A percentile compares a stretch with the other conserved stretches of the same genome.
These are phyloP conservation scores for Tenthredo amoena DNA, from an alignment of 2,888 invertebrate genomes.

Conservation along the genomic window DNA sequence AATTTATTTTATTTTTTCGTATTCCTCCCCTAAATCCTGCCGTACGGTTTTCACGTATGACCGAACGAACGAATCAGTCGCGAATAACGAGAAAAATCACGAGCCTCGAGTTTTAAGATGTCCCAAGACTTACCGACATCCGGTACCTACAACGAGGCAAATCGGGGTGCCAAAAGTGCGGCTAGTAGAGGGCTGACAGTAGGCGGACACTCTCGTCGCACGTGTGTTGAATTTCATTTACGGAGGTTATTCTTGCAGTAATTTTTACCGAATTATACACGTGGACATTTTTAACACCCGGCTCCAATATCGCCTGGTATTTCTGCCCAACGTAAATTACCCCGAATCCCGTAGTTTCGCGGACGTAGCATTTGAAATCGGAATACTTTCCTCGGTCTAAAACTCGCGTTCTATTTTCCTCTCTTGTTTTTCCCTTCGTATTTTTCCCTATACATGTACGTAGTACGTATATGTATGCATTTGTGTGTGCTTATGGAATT, in stretches of 20 bases:
- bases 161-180: constrained; percentile 1
- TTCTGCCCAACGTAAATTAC: constrained; percentile 25
- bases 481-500: constrained; percentile 21
- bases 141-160: neutral
- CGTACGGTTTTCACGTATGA: constrained; percentile 1
- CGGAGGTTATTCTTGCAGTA: constrained; percentile 23
- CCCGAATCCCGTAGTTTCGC: neutral
- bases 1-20: neutral
- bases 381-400: constrained; percentile 26
- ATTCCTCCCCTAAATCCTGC: neutral
- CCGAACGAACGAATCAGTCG: constrained; percentile 19
- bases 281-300: constrained; percentile 45
- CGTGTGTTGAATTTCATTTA: constrained; percentile 45
- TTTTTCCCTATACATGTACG: neutral
- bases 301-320: constrained; percentile 29
- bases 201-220: neutral
- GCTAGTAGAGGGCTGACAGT: constrained; percentile 8
- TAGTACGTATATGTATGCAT: neutral
- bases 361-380: constrained; percentile 27
- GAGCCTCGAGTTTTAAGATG: constrained; percentile 30
- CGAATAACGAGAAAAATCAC: constrained; percentile 16
- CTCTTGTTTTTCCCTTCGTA: neutral
- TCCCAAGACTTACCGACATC: neutral
- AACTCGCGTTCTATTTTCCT: constrained; percentile 1
- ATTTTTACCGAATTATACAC: constrained; percentile 35